These are phyloP conservation scores for Yponomeuta malinellus DNA, from an alignment of 2,888 invertebrate genomes.

Conservation along the genomic window DNA sequence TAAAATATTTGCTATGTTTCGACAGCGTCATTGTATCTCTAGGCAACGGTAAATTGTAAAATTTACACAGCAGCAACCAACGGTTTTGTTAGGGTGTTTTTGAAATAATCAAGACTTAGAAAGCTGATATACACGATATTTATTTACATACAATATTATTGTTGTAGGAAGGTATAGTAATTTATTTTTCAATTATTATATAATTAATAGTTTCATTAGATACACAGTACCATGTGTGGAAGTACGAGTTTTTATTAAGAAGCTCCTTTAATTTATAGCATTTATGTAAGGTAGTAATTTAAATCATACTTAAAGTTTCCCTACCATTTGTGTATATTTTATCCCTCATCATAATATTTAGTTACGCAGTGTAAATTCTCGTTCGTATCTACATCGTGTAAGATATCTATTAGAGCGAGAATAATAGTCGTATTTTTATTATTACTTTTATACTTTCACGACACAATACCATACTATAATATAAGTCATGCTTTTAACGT, in stretches of 20 bases:
- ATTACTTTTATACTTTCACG: background rate
- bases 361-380: background rate
- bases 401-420: background rate
- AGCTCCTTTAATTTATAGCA: background rate
- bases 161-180: constrained; percentile 30
- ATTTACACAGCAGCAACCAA: no score
- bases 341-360: background rate
- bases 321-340: background rate
- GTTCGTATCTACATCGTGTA: background rate
- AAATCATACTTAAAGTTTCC: no score
- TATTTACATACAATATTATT: constrained; percentile 45
- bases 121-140: constrained; percentile 57
- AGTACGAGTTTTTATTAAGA: background rate
- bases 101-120: constrained; percentile 25
- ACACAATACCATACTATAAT: background rate
- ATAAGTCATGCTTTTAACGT: background rate
- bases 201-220: background rate
- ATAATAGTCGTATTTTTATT: background rate
- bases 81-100: background rate
- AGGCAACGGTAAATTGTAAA: background rate
- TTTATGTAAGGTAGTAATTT: constrained; percentile 2
- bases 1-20: no score
- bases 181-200: background rate
- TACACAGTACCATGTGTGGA: background rate
- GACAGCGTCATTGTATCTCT: no score